A percentile compares a stretch with the other conserved stretches of the same genome.
Conservation (phyloP, 2,113 vertebrate species). For the Catagonus wagneri region DNA sequence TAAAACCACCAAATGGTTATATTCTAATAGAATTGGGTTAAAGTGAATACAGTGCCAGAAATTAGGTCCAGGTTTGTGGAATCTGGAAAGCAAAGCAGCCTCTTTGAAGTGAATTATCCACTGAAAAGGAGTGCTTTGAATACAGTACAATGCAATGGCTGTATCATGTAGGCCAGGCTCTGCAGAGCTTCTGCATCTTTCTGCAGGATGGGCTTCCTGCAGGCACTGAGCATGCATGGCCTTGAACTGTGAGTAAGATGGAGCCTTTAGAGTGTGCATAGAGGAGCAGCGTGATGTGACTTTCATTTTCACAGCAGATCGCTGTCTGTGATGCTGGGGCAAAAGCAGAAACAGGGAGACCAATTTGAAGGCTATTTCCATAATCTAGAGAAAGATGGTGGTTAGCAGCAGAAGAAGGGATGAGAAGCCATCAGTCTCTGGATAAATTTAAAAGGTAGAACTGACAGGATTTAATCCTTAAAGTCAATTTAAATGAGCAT, state of each 20-base stretch:
- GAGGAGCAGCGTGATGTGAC: neutral
- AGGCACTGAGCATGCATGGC: neutral
- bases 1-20: neutral
- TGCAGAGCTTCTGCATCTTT: neutral
- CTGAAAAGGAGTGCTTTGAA: neutral
- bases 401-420: neutral
- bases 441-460: neutral
- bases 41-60: neutral
- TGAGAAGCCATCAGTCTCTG: neutral
- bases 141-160: neutral
- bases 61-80: neutral
- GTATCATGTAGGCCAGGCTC: neutral
- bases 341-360: neutral
- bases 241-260: neutral
- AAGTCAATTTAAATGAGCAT: neutral
- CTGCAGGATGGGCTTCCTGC: neutral
- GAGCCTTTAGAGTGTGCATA: neutral
- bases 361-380: neutral
- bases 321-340: neutral
- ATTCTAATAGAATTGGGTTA: neutral
- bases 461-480: neutral
- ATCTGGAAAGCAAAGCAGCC: slow-evolving; percentile 19
- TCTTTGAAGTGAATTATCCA: slow-evolving; percentile 3
- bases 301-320: neutral
- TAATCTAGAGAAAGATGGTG: neutral